Percentiles rank a stretch among this genome's conserved stretches.
These are phyloP conservation scores for Merops nubicus DNA, from an alignment of 2,113 vertebrate genomes.

Conservation along the genomic window DNA sequence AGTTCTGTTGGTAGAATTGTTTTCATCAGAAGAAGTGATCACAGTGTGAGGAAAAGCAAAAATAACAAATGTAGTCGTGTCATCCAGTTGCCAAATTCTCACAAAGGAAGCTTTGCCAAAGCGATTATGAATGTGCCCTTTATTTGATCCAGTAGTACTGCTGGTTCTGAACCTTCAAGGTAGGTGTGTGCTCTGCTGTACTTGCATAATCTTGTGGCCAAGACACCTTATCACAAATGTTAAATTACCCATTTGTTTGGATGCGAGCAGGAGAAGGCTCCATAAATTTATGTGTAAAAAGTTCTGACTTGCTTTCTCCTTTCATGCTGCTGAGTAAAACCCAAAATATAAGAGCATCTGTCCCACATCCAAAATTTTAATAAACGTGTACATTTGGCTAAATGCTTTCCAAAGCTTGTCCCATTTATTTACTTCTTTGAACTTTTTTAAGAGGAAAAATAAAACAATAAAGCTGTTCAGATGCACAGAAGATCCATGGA, in stretches of 20 bases:
- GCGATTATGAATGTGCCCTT: neutral
- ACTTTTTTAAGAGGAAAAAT: neutral
- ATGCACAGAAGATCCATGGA: slow-evolving; percentile 55
- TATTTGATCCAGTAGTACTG: neutral
- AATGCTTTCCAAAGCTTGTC: neutral
- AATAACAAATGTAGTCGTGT: neutral
- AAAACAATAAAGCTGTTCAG: neutral
- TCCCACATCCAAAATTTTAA: neutral
- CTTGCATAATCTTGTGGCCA: neutral
- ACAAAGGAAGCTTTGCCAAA: neutral
- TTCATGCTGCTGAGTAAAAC: neutral
- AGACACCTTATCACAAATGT: neutral
- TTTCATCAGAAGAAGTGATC: neutral
- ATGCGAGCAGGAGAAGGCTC: neutral
- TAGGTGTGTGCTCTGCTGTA: neutral
- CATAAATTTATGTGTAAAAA: neutral
- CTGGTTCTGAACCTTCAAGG: neutral
- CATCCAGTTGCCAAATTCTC: neutral
- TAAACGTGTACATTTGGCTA: neutral
- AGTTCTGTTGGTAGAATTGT: neutral
- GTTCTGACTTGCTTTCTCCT: neutral
- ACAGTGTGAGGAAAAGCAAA: neutral
- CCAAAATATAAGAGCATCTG: neutral
- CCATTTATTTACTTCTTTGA: neutral
- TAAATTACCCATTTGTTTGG: neutral